These are phyloP conservation scores for Lycia hirtaria DNA, from an alignment of 2,888 invertebrate genomes.

Conservation along the genomic window DNA sequence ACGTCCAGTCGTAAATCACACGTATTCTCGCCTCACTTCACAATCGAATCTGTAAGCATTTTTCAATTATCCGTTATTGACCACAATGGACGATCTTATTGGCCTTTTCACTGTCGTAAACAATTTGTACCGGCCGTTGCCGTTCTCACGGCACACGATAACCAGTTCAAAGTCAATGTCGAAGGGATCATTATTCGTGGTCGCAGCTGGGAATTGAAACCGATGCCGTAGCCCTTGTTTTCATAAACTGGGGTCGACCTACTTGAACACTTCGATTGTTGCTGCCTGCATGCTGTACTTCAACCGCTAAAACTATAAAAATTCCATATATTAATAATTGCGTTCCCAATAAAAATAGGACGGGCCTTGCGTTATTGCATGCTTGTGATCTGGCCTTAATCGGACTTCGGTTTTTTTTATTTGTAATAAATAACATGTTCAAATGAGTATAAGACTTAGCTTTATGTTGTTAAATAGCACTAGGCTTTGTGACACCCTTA, in stretches of 20 bases:
- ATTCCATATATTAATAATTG: constrained; percentile 42
- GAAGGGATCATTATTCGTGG: constrained; percentile 36
- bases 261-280: constrained; percentile 70
- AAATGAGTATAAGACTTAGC: too few species aligned
- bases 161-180: constrained; percentile 45
- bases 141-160: constrained; percentile 44
- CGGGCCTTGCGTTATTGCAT: too few species aligned
- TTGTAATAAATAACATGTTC: too few species aligned
- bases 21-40: constrained; percentile 68
- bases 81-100: constrained; percentile 78
- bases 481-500: too few species aligned
- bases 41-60: constrained; percentile 81
- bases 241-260: constrained; percentile 61
- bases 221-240: constrained; percentile 58
- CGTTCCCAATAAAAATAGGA: too few species aligned
- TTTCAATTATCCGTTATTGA: constrained; percentile 83
- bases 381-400: too few species aligned
- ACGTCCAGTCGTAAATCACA: constrained; percentile 74
- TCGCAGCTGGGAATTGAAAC: constrained; percentile 42
- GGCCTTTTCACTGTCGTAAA: constrained; percentile 74
- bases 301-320: constrained; percentile 69
- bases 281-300: constrained; percentile 58
- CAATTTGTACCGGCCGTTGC: constrained; percentile 65
- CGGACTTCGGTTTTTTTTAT: too few species aligned
- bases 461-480: too few species aligned